Evolutionary conservation across 2,888 invertebrate species (phyloP), one percentile per base, ranked within the genome.

Genomic region (Crematogaster levior): DNA sequence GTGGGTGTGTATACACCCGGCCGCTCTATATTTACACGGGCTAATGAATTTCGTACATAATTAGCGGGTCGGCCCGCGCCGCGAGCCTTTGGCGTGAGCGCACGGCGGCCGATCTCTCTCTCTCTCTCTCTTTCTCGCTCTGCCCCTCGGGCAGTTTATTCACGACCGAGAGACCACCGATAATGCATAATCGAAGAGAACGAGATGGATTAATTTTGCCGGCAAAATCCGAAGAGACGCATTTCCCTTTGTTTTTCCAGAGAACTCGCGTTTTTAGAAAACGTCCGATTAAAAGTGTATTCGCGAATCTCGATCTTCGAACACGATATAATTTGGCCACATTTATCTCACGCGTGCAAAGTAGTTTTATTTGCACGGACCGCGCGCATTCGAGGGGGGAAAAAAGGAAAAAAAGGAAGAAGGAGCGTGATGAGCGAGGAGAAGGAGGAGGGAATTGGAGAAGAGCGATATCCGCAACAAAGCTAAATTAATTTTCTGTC

Each of bases 11-110:
- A 40, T 34, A n/a, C 27, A 46, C 58, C 46, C 30, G 56, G 34
- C 63, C 81, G 56, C 66, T 83, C 80, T 85, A 87, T 90, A 90
- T 93, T 93, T 91, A 89, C 89, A 89, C 86, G 85, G 80, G 88
- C 90, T 92, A 92, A 93, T 93, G 92, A 92, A 93, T 92, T 92
- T 93, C 85, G 89, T 88, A 92, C 88, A 90, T 90, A 91, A 92
- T 90, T 91, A 91, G 87, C 60, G 58, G 70, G 63, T 58, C 27
- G 80, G 48, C 79, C 58, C 60, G 81, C 72, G 65, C 79, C 53
- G 40, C 72, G 56, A 56, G 72, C 56, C 72, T 79, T 34, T 4
- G 56, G 72, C 72, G 53, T 53, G 77, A 56, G 72, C 77, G 77
- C 77, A 43, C 15, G 27, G 51, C 51, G 21, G 21, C 3, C 72